Percentiles rank a stretch among this genome's conserved stretches.
Evolutionary conservation across 2,113 vertebrate genomes (phyloP).

Genomic region (Scomber colias): DNA sequence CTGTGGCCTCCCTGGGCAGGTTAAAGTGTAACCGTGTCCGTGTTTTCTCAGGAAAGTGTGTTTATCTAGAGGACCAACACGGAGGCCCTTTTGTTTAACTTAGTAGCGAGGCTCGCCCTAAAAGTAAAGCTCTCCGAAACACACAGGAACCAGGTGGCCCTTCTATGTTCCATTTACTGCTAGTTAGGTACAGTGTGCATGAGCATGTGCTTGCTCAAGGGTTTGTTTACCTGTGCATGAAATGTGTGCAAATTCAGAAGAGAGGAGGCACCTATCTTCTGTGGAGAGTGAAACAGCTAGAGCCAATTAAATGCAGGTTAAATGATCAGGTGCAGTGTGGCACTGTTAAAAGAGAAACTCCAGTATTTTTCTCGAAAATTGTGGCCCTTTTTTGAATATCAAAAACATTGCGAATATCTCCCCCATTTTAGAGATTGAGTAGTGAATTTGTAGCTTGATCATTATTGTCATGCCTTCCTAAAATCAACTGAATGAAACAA

Average conservation of each 20-base stretch:
- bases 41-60: slow-evolving; percentile 87
- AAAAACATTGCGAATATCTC: background rate
- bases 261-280: slow-evolving; percentile 15
- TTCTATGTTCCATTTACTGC: slow-evolving; percentile 50
- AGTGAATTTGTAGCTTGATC: too few relatives aligned
- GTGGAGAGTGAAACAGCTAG: slow-evolving; percentile 43
- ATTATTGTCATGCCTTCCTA: too few relatives aligned
- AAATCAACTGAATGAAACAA: too few relatives aligned
- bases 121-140: slow-evolving; percentile 78
- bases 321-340: slow-evolving; percentile 28
- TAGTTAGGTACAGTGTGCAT: slow-evolving; percentile 71
- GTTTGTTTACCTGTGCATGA: slow-evolving; percentile 63
- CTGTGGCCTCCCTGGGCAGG: slow-evolving; percentile 74
- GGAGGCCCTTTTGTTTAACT: slow-evolving; percentile 87
- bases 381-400: too few relatives aligned
- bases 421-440: background rate
- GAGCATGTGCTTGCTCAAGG: slow-evolving; percentile 48
- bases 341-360: slow-evolving; percentile 8
- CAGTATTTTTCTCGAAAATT: background rate
- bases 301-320: slow-evolving; percentile 64
- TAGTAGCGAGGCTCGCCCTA: slow-evolving; percentile 79
- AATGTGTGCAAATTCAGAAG: slow-evolving; percentile 14
- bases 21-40: slow-evolving; percentile 85
- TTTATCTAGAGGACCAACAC: slow-evolving; percentile 84
- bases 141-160: slow-evolving; percentile 72